Percentiles rank a stretch among this genome's conserved stretches.
These are phyloP conservation scores for Karalla daura DNA, from an alignment of 2,797 vertebrate genomes.

Conservation along the genomic window DNA sequence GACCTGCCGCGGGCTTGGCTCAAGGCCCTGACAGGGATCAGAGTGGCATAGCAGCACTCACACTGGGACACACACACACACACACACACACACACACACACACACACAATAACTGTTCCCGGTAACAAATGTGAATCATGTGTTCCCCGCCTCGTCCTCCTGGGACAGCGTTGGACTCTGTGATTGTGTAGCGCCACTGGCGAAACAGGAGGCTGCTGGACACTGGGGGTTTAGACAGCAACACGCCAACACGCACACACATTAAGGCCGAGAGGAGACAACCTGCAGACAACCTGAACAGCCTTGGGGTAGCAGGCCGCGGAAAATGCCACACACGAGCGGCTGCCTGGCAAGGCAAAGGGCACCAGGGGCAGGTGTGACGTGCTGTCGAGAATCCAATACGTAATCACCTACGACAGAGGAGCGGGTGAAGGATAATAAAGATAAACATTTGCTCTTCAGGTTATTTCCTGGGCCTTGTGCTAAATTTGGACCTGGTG, in stretches of 20 bases:
- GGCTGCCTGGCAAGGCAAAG: conserved; percentile 38
- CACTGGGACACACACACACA: conserved; percentile 10
- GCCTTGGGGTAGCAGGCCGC: conserved; percentile 38
- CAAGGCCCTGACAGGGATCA: conserved; percentile 69
- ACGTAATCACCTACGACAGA: conserved; percentile 36
- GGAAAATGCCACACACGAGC: conserved; percentile 36
- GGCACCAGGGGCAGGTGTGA: conserved; percentile 49
- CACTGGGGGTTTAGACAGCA: conserved; percentile 42
- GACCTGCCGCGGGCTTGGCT: conserved; percentile 78
- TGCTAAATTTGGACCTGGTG: conserved; percentile 68
- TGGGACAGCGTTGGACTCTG: conserved; percentile 43
- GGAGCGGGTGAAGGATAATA: conserved; percentile 44
- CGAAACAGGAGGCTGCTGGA: conserved; percentile 49
- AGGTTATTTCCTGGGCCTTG: conserved; percentile 62
- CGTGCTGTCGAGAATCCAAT: conserved; percentile 32
- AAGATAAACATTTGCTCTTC: conserved; percentile 68
- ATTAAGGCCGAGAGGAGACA: conserved; percentile 32
- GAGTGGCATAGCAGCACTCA: conserved; percentile 52
- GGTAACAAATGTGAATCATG: conserved; percentile 41
- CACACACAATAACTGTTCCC: conserved; percentile 27
- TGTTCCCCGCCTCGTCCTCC: conserved; percentile 25
- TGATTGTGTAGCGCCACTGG: conserved; percentile 60
- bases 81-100: conserved; percentile 4
- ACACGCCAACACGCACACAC: conserved; percentile 9
- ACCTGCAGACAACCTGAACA: conserved; percentile 42